Evolutionary conservation across 2,888 invertebrate genomes (phyloP), one percentile per base, ranked within the genome.

Genomic region (Drosophila parthenogenetica): DNA sequence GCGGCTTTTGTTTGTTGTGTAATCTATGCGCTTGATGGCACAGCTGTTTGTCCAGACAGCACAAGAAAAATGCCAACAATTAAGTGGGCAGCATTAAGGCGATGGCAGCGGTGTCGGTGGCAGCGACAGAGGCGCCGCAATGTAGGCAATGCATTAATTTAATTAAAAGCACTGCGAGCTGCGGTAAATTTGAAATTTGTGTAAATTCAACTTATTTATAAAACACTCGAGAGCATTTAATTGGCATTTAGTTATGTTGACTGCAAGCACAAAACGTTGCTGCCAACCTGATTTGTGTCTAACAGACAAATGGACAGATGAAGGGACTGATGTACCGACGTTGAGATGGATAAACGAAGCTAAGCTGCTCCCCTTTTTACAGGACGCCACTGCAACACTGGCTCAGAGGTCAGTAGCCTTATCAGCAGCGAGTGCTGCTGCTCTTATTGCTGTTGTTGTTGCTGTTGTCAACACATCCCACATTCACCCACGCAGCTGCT

Each of bases 1-100:
- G 87, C 76, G 73, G 87, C 86, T 83, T 88, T 85, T 85, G 84
- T 86, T 89, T 86, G 80, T 86, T 89, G 87, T 85, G 89, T 88
- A 89, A 88, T 88, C 87, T 88, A 89, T 88, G 84, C 86, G 87
- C 90, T 85, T 87, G 70, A 77, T 77, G 89, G 86, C 89, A 83
- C 87, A 89, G 89, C 88, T 83, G 89, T 77, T 86, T 87, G 89
- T 87, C 81, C 82, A 87, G 89, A 83, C 82, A 51, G 78, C 74
- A 65, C 57, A 80, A 86, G 83, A 86, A 89, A 86, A 88, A 86
- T 89, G 87, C 84, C 75, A 82, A 89, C 89, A 89, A 86, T 86
- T 89, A 86, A 89, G 81, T 82, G 82, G 89, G 76, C 82, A 73
- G 61, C n/a, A 49, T 13, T 40, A 25, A n/a, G 19, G 53, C 10